Conservation (phyloP, 2,113 vertebrate species). For the Phocoena phocoena region DNA sequence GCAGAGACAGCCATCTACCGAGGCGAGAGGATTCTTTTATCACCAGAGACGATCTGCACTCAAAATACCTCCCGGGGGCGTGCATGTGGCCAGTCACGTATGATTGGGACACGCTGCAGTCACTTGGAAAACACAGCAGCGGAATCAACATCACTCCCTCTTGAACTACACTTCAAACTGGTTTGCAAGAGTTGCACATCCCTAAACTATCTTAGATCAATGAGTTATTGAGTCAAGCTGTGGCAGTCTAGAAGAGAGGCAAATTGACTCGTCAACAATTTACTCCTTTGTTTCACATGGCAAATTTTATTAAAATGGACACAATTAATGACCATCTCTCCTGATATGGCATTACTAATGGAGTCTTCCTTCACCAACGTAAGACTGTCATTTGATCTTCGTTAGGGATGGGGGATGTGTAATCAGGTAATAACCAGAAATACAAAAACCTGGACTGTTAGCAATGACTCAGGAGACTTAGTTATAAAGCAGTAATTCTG, state of each 20-base stretch:
- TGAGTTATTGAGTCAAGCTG: not conserved
- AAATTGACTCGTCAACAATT: not conserved
- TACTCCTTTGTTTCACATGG: not conserved
- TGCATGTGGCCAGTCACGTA: not conserved
- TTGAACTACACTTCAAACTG: not conserved
- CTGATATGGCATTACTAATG: no score
- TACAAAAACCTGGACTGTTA: not conserved
- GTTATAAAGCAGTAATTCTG: not conserved
- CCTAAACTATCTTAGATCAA: not conserved
- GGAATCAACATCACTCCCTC: no score
- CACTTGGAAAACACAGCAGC: not conserved
- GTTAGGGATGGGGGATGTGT: not conserved
- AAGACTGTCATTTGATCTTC: not conserved
- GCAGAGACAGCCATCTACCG: accelerated
- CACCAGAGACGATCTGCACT: not conserved
- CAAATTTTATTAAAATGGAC: not conserved
- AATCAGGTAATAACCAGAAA: not conserved
- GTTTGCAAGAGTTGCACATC: not conserved
- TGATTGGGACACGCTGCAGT: accelerated
- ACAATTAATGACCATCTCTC: not conserved
- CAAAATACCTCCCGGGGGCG: not conserved
- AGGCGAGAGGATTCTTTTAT: not conserved
- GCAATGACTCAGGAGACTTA: not conserved
- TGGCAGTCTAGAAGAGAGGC: not conserved
- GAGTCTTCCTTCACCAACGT: not conserved